These are phyloP conservation scores for Nomada flava DNA, from an alignment of 2,888 invertebrate genomes.

Conservation along the genomic window DNA sequence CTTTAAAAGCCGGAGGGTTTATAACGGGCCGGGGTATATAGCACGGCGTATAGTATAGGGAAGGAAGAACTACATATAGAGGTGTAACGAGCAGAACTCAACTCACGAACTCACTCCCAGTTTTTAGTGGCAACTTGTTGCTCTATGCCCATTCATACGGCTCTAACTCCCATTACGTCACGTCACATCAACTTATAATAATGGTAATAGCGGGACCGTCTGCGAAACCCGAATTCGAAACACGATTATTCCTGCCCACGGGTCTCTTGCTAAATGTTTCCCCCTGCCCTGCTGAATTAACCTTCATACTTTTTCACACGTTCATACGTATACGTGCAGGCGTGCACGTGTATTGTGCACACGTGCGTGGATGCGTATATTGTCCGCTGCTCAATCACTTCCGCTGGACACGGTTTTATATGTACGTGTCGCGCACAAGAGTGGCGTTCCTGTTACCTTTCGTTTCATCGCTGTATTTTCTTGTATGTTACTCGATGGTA, in stretches of 20 bases:
- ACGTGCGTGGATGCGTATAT: no score
- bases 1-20: conserved; percentile 84
- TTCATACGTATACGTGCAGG: background rate
- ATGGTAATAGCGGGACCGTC: conserved; percentile 80
- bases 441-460: background rate
- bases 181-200: conserved; percentile 85
- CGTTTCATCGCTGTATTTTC: background rate
- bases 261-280: conserved; percentile 59
- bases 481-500: background rate
- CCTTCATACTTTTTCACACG: conserved; percentile 43
- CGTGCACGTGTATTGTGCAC: background rate
- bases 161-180: conserved; percentile 84
- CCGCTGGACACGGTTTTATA: background rate
- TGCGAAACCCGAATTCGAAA: conserved; percentile 78
- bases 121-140: conserved; percentile 85
- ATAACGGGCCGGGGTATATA: conserved; percentile 82
- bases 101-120: conserved; percentile 84
- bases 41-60: conserved; percentile 82
- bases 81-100: conserved; percentile 84
- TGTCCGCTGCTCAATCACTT: background rate
- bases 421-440: background rate
- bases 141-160: conserved; percentile 84
- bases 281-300: conserved; percentile 53
- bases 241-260: conserved; percentile 73
- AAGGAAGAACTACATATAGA: conserved; percentile 84